These are phyloP conservation scores for Mesoclemmys tuberculata DNA, from an alignment of 2,113 vertebrate species.

Conservation along the genomic window DNA sequence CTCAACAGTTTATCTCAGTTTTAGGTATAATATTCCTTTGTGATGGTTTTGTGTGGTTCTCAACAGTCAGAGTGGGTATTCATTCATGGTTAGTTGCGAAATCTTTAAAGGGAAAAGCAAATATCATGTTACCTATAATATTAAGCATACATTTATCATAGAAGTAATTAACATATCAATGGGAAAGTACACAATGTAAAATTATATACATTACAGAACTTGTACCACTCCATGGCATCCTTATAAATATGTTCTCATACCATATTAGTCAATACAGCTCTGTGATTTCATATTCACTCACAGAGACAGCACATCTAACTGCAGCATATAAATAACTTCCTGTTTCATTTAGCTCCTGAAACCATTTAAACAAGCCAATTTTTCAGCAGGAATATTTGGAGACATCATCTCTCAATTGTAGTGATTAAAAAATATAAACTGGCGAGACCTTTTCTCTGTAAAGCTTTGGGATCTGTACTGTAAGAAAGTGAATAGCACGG, in stretches of 20 bases:
- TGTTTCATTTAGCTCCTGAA: not conserved
- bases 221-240: not conserved
- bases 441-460: not conserved
- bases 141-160: not conserved
- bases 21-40: not conserved
- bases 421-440: not conserved
- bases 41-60: not conserved
- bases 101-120: not conserved
- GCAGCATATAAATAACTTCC: not conserved
- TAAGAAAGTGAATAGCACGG: not conserved
- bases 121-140: not conserved
- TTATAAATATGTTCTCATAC: not conserved
- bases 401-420: not conserved
- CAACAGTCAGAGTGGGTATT: not conserved
- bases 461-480: not conserved
- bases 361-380: not conserved
- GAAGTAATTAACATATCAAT: not conserved
- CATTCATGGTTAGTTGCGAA: not conserved
- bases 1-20: not conserved
- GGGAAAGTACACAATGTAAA: not conserved
- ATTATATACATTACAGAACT: not conserved
- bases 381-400: not conserved
- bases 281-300: not conserved
- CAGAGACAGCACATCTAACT: not conserved
- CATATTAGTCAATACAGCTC: not conserved